Evolutionary conservation across 2,797 vertebrate species (phyloP).

Genomic region (Pelobates cultripes): DNA sequence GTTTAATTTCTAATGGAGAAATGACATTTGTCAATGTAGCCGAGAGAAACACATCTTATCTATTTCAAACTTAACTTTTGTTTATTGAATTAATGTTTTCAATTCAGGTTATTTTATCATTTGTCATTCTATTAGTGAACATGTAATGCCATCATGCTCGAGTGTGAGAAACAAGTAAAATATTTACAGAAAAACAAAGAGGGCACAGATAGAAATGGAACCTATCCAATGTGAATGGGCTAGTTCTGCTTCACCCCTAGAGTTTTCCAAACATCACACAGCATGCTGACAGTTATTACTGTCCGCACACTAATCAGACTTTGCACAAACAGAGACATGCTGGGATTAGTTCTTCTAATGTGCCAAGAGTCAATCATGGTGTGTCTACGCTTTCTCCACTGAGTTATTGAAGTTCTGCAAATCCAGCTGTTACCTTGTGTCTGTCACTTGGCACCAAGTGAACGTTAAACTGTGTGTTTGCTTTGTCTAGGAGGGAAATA

Average conservation of each 20-base stretch:
- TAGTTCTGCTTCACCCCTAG: background rate
- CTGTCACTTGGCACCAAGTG: background rate
- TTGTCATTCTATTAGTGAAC: too few relatives aligned
- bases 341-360: background rate
- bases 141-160: too few relatives aligned
- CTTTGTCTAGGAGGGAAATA: background rate
- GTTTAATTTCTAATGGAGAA: too few relatives aligned
- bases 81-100: too few relatives aligned
- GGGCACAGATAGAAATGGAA: too few relatives aligned
- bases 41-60: too few relatives aligned
- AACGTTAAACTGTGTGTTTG: background rate
- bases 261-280: background rate
- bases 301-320: background rate
- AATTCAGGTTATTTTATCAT: too few relatives aligned
- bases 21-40: too few relatives aligned
- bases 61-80: too few relatives aligned
- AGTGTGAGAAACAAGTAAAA: too few relatives aligned
- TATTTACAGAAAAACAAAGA: too few relatives aligned
- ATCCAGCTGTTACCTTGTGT: background rate
- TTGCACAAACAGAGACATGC: background rate
- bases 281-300: background rate
- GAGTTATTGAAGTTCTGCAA: background rate
- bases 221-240: background rate
- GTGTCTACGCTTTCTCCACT: background rate
- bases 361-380: background rate